Evolutionary conservation across 2,797 vertebrate genomes (phyloP).

Genomic region (Pseudochirops cupreus): DNA sequence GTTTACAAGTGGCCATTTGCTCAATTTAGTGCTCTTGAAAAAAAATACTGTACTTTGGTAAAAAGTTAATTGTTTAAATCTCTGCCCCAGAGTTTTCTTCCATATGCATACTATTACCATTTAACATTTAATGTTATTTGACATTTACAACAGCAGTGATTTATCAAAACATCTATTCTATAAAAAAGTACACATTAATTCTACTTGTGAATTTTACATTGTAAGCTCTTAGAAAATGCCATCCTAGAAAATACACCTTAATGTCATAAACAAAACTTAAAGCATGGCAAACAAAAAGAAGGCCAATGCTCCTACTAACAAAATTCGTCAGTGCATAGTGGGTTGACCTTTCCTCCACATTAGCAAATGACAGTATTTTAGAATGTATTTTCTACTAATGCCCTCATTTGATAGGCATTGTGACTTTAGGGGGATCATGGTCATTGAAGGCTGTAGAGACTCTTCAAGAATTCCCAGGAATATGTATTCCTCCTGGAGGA

Average conservation of each 20-base stretch:
- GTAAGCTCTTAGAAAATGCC: constrained; percentile 4
- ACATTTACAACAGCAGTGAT: constrained; percentile 13
- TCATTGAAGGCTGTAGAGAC: neutral
- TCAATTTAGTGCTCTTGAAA: neutral
- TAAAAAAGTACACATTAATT: neutral
- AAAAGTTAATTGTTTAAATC: neutral
- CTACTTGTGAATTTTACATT: neutral
- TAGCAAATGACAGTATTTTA: neutral
- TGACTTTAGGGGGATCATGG: neutral
- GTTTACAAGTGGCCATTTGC: neutral
- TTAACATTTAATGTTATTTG: neutral
- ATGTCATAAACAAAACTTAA: neutral
- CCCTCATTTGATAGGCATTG: neutral
- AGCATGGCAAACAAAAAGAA: neutral
- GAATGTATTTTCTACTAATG: neutral
- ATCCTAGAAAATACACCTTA: neutral
- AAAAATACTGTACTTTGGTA: constrained; percentile 10
- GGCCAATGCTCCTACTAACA: neutral
- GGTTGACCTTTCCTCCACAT: neutral
- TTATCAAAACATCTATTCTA: neutral
- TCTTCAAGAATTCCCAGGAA: neutral
- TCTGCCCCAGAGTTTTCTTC: neutral
- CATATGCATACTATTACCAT: neutral
- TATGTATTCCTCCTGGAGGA: neutral
- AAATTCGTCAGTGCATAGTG: neutral